These are phyloP conservation scores for Polypedilum vanderplanki DNA, from an alignment of 1,140 invertebrate genomes.

Conservation along the genomic window DNA sequence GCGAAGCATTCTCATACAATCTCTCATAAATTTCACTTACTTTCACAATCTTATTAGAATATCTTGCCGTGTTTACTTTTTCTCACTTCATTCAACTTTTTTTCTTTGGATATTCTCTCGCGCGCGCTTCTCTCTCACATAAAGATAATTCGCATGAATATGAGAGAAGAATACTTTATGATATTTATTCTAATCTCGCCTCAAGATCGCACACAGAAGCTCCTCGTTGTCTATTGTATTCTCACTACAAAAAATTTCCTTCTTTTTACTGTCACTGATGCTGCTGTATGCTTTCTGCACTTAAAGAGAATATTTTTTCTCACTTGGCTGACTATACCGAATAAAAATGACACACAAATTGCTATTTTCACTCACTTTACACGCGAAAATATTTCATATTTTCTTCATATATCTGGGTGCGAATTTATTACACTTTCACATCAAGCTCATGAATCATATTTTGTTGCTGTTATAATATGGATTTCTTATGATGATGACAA, in stretches of 20 bases:
- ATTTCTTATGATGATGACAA: constrained; percentile 18
- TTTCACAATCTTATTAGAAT: constrained; percentile 13
- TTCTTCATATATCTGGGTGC: background rate
- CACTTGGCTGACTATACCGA: background rate
- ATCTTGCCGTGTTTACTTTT: background rate
- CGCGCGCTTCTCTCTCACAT: background rate
- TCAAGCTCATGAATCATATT: constrained; percentile 2
- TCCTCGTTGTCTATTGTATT: background rate
- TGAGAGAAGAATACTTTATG: background rate
- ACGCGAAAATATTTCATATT: background rate
- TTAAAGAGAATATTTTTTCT: background rate
- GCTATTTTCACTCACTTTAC: constrained; percentile 17
- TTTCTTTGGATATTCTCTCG: background rate
- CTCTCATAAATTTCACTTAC: constrained; percentile 23
- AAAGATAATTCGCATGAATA: constrained; percentile 4
- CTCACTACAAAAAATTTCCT: background rate
- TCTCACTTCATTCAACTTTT: constrained; percentile 1
- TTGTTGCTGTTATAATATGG: background rate
- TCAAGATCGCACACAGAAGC: background rate
- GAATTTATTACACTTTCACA: constrained; percentile 12
- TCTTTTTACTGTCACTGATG: background rate
- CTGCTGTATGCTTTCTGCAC: background rate
- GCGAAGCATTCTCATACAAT: background rate
- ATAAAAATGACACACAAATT: constrained; percentile 5
- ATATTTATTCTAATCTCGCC: background rate